Evolutionary conservation across 2,888 invertebrate genomes (phyloP).

Genomic region (Allolobophora icterica): DNA sequence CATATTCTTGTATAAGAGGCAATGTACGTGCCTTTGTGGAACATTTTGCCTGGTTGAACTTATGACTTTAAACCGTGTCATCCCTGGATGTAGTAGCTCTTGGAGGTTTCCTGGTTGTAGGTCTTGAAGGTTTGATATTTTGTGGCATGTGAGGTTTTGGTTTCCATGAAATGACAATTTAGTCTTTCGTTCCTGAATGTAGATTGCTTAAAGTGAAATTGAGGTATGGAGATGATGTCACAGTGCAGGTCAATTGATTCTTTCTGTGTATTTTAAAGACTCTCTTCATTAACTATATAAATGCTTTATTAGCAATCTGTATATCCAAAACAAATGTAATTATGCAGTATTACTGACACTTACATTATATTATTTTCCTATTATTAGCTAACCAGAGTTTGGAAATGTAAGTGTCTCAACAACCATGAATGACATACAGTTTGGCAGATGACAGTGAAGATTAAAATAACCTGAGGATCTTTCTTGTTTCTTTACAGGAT

Average conservation of each 20-base stretch:
- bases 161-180: no score
- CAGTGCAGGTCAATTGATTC: background rate
- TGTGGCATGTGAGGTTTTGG: no score
- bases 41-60: background rate
- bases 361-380: no score
- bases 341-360: background rate
- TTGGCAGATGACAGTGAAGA: background rate
- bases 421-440: background rate
- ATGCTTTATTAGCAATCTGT: background rate
- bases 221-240: background rate
- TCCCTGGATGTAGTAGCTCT: no score
- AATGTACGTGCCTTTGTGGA: background rate
- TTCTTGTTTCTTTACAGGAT: constrained; percentile 69
- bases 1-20: background rate
- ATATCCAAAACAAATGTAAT: background rate
- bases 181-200: no score
- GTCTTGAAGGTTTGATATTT: no score
- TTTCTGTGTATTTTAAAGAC: background rate
- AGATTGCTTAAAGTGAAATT: background rate
- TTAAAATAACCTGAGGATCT: background rate
- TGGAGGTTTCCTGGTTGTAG: no score
- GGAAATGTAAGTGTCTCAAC: background rate
- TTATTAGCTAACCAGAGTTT: background rate
- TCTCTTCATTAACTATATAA: background rate
- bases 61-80: no score